Evolutionary conservation across 2,888 invertebrate species (phyloP), one percentile per base, ranked within the genome.

Genomic region (Nebria salina): DNA sequence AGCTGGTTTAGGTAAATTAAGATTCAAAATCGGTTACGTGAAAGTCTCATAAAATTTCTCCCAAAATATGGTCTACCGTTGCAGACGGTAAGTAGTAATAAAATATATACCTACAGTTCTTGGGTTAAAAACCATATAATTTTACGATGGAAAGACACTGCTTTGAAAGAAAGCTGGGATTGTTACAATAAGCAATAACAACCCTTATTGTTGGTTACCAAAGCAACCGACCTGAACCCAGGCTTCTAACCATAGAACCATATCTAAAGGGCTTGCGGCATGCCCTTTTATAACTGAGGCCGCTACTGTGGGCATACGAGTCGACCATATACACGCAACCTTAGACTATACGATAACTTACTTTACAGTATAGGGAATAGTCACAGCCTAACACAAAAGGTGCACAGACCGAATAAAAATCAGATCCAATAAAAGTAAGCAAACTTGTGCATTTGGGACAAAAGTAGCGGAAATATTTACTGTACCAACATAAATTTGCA

Each of bases 361-460:
- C 11, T 13, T n/a, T 70, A 41, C 26, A 68, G 15, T 1, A 15
- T 26, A 2, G 11, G 2, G 34, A 11, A 43, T 13, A 73, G 25
- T 70, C 82, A 82, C 82, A 72, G 82, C 79, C 82, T 82, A 75
- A 76, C 54, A 73, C 79, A 78, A 77, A 82, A 72, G 82, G 81
- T 76, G 83, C 77, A 79, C 77, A 81, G 81, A 83, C 85, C 86
- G 86, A 86, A 87, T 87, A 87, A 88, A 88, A 88, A 86, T 88
- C 87, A 85, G 86, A 85, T 87, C 86, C 86, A 87, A 87, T 87
- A 87, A 87, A 87, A 86, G 86, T 86, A 86, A 86, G 87, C 87
- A 88, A 89, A 89, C 87, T 88, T 86, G 86, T 85, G 87, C 86
- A 87, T 88, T 87, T 84, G 86, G 85, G 86, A 85, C 86, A 86